Base-by-base conservation (phyloP, 1,140 invertebrate genomes). In the Delia radicum region DNA sequence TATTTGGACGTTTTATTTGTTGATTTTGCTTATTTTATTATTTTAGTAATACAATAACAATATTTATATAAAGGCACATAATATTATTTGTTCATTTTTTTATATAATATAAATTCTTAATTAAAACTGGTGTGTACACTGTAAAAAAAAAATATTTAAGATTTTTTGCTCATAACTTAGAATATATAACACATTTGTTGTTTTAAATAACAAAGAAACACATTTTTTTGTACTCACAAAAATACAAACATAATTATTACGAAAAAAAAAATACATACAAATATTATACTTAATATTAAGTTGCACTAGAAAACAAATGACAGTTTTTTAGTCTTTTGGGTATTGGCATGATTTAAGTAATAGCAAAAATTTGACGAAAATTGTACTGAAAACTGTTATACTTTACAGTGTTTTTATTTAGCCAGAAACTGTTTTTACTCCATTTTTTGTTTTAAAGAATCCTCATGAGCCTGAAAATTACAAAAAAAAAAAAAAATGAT, bases 341-440 rank as follows among this genome's bases (percentile, higher is more conserved):
- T 27, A 65, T 75, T 75, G 55, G 55, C 67, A 75, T 69, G 65
- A 67, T 72, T 75, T 75, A 33, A 75, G 65, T 69, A 67, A 75
- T 62, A 18, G 65, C 65, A 75, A 67, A 55, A 8, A 8, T 55
- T 55, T 55, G n/a, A 65, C 61, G 31, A 26, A 62, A 63, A 74
- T 46, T 75, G 27, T 48, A 15, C 4, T 67, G 29, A n/a, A 24
- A 46, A 18, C 27, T 74, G 12, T 63, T 63, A 29, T 24, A 13
- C 12, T 6, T 29, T 69, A 24, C 15, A 13, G 62, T 27, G 18
- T 63, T 13, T 18, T 10, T 69, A 69, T 29, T n/a, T n/a, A 29
- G n/a, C 2, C 21, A 69, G 37, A 69, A 69, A 37, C 27, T 24
- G 10, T 24, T 27, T 4, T 27, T 69, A 75, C 1, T 75, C 74